These are phyloP conservation scores for Mustela nigripes DNA, from an alignment of 2,113 vertebrate genomes.

Conservation along the genomic window DNA sequence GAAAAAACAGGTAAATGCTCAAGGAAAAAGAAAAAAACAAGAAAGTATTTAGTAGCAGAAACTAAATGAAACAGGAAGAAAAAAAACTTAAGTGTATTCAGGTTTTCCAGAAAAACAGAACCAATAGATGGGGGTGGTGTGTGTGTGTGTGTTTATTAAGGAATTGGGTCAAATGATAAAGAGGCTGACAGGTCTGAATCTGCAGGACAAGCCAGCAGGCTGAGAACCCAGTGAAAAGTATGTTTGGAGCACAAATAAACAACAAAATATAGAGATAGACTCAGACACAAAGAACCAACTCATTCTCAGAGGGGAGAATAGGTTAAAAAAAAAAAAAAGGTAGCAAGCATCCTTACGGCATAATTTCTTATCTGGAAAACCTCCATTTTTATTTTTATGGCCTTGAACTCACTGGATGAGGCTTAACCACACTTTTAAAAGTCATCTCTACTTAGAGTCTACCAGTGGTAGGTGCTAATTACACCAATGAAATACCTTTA, in stretches of 20 bases:
- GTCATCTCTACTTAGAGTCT: background rate
- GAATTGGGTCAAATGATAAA: background rate
- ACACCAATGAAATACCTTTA: background rate
- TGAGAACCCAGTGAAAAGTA: background rate
- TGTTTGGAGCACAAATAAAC: background rate
- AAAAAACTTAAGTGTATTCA: background rate
- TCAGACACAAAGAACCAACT: background rate
- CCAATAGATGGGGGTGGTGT: background rate
- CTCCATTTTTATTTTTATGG: background rate
- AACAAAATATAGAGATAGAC: background rate
- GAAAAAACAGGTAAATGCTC: background rate
- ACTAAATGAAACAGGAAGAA: background rate
- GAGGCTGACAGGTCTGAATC: background rate
- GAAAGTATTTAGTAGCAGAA: too few relatives aligned
- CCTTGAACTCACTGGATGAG: background rate
- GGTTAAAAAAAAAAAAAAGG: background rate
- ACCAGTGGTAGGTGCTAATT: background rate
- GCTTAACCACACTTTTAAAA: background rate
- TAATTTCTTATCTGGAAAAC: background rate
- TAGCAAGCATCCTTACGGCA: background rate
- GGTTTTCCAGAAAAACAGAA: background rate
- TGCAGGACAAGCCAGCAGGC: background rate
- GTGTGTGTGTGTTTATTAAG: background rate
- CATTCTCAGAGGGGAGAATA: background rate
- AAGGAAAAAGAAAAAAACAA: background rate